These are phyloP conservation scores for Caenorhabditis elegans DNA, from an alignment of 1,140 invertebrate genomes.

Conservation along the genomic window WBcel235 BX284605.5:9057501-9058000, in stretches of 20 bases:
- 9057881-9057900: neutral
- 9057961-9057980: neutral
- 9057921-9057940: too few relatives aligned
- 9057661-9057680: neutral
- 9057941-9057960: neutral
- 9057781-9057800: neutral
- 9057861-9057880: neutral
- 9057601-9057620: neutral
- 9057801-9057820: neutral
- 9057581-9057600: too few relatives aligned
- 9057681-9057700: neutral
- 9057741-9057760: neutral
- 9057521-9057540: neutral
- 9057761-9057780: neutral
- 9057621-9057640: neutral
- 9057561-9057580: too few relatives aligned
- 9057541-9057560: too few relatives aligned
- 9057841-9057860: neutral
- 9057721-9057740: neutral
- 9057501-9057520: neutral
- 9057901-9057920: too few relatives aligned
- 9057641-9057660: neutral
- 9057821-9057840: neutral
- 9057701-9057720: neutral
- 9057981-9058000: too few relatives aligned